Base-by-base conservation (phyloP, 2,113 vertebrate species). In the Hydropotes inermis region DNA sequence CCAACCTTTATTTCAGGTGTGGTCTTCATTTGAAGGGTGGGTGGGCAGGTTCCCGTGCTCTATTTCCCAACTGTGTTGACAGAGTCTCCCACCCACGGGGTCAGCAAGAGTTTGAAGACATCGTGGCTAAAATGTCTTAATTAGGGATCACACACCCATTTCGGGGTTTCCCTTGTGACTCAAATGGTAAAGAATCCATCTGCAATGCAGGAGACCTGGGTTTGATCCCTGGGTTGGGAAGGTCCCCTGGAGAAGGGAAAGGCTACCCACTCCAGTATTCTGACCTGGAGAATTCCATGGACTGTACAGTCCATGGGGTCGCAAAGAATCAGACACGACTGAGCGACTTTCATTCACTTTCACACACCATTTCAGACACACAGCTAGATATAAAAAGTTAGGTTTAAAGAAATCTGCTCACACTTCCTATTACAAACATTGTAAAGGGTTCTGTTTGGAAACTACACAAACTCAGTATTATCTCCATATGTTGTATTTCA, bases 31-130 rank as follows among this genome's bases (percentile, higher is more conserved):
- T 23, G 58, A n/a, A 52, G 7, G 7, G 30, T 36, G 61, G 5
- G 0, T 10, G 33, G 21, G 23, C 13, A 50, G 16, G 60, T 21
- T 67, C 33, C 13, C 1, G 0, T 2, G 8, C 39, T 43, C 21
- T 36, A 3, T 2, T 33, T 25, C 23, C 2, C 12, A 28, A 2
- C 25, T 36, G 5, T 36, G 13, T 27, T 27, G 3, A 27, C 13
- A 36, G 23, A 50, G 30, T 25, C 23, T 25, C 60, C n/a, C 60
- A 36, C 19, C 19, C 4, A 7, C 0, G 14, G 14, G 33, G 23
- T 70, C 33, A 28, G 10, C 21, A 7, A n/a, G 30, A 60, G 61
- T 36, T 7, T 36, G 23, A 91, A 60, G 74, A 47, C 9, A 7
- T 27, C 21, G 3, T 47, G 30, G 3, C 47, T n/a, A 36, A 60